Evolutionary conservation across 2,888 invertebrate genomes (phyloP).

Genomic region (Amorpha juglandis): DNA sequence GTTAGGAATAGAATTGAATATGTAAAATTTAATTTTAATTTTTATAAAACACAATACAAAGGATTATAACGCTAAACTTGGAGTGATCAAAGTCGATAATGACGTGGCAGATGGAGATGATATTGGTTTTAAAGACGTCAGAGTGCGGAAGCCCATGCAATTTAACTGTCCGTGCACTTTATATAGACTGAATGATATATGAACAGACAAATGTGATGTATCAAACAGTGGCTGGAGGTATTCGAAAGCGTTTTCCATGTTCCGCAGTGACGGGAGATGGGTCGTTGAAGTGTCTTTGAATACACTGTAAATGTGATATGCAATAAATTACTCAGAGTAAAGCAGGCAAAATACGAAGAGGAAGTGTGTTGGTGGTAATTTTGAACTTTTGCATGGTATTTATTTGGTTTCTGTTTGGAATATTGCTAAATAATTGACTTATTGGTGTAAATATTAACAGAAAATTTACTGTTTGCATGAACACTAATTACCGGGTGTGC

Average conservation of each 20-base stretch:
- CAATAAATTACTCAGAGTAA: conserved; percentile 28
- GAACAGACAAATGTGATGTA: conserved; percentile 67
- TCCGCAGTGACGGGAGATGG: conserved; percentile 37
- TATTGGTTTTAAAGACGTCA: conserved; percentile 51
- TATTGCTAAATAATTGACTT: no score
- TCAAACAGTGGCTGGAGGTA: conserved; percentile 52
- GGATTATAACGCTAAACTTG: conserved; percentile 43
- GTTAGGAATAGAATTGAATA: conserved; percentile 59
- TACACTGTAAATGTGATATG: conserved; percentile 26
- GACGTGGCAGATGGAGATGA: conserved; percentile 31
- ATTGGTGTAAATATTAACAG: no score
- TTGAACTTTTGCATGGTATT: conserved; percentile 11
- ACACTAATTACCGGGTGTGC: no score
- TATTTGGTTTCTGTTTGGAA: not conserved
- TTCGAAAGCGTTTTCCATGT: conserved; percentile 48
- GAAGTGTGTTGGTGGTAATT: conserved; percentile 2
- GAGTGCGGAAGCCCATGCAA: conserved; percentile 67
- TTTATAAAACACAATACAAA: conserved; percentile 38
- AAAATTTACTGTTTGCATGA: no score
- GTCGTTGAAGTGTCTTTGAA: conserved; percentile 31
- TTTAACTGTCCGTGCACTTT: conserved; percentile 69
- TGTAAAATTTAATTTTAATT: conserved; percentile 46
- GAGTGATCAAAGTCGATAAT: conserved; percentile 43
- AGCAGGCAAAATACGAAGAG: conserved; percentile 12
- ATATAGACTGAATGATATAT: conserved; percentile 74